Conservation (phyloP, 2,888 invertebrate species). For the Parasteatoda lunata region DNA sequence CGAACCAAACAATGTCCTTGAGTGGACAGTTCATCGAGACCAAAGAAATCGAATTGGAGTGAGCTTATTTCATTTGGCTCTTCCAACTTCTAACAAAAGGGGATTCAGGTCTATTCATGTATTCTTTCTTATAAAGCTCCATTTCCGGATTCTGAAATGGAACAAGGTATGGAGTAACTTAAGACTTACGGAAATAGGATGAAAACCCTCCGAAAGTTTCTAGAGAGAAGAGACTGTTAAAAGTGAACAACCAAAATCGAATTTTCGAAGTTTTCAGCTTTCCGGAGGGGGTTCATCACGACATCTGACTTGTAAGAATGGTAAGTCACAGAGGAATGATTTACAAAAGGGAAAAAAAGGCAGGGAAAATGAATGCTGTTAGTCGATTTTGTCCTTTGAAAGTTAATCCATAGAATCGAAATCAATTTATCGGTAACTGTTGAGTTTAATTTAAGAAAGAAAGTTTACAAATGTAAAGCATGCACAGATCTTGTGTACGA, state of each 20-base stretch:
- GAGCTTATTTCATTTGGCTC: constrained; percentile 50
- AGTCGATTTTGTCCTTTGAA: neutral
- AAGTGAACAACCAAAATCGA: constrained; percentile 51
- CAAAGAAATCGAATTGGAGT: neutral
- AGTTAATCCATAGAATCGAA: no score
- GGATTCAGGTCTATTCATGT: constrained; percentile 39
- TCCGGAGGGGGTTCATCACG: constrained; percentile 10
- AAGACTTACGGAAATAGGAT: constrained; percentile 53
- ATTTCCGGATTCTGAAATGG: constrained; percentile 35
- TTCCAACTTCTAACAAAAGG: constrained; percentile 30
- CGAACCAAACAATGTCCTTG: no score
- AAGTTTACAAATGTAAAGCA: no score
- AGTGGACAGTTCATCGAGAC: neutral
- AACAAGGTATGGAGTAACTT: constrained; percentile 37
- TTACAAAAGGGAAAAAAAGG: neutral
- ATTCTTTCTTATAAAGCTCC: constrained; percentile 40
- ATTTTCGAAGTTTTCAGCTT: constrained; percentile 46
- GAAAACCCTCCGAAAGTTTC: constrained; percentile 38
- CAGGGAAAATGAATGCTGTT: neutral
- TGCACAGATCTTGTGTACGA: no score
- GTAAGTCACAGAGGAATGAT: neutral
- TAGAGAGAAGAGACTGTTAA: constrained; percentile 33
- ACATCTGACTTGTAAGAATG: constrained; percentile 9
- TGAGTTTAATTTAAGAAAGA: no score
- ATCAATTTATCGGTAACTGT: no score